Conservation (phyloP, 2,888 invertebrate genomes). For the Epinotia bilunana region DNA sequence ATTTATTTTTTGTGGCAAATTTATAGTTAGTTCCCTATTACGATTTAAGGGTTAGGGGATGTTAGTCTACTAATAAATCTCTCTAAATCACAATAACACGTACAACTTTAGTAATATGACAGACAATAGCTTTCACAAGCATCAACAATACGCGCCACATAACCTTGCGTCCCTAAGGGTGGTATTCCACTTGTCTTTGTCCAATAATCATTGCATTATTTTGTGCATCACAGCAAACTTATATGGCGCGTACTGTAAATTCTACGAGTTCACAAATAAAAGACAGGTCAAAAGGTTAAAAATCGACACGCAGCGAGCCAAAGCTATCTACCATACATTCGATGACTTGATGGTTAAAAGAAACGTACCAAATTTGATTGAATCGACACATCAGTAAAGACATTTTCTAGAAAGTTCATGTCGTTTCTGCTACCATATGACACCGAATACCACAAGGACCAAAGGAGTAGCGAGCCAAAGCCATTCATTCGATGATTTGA, state of each 20-base stretch:
- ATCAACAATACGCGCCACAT: not conserved
- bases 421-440: slow-evolving; percentile 96
- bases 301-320: not conserved
- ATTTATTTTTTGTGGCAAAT: not conserved
- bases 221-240: too few relatives aligned
- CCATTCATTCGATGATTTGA: too few relatives aligned
- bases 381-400: slow-evolving; percentile 82
- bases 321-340: not conserved
- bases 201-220: too few relatives aligned
- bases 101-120: not conserved
- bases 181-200: too few relatives aligned
- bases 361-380: not conserved
- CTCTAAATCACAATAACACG: not conserved
- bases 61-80: not conserved
- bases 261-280: not conserved
- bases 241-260: not conserved
- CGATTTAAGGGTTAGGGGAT: not conserved
- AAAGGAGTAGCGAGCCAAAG: not conserved
- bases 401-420: slow-evolving; percentile 95
- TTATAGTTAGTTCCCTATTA: not conserved
- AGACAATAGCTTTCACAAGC: not conserved
- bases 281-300: slow-evolving; percentile 9
- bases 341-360: not conserved
- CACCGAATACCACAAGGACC: slow-evolving; percentile 84
- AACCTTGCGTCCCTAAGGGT: too few relatives aligned